Base-by-base conservation (phyloP, 2,113 vertebrate species). In the Hymenochirus boettgeri region DNA sequence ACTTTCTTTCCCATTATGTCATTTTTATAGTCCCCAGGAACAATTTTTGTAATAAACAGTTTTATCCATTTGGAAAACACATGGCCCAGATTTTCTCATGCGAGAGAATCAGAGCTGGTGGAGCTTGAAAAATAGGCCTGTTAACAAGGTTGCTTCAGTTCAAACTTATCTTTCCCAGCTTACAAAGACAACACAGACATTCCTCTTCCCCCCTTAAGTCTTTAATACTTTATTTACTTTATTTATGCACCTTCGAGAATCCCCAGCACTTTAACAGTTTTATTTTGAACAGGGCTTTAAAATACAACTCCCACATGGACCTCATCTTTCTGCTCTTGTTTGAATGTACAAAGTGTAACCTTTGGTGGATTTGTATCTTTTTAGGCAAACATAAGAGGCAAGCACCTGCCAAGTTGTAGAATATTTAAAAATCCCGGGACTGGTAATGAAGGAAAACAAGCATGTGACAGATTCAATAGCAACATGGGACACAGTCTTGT, bases 51-150 rank as follows among this genome's bases (percentile, higher is more conserved):
- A 73, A 77, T 58, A 58, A 48, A 83, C 64, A 81, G 65, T 74
- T 87, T 82, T 85, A 61, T 82, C 77, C 52, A 73, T 71, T 62
- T 77, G 80, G 0, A 5, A 70, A 82, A 65, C 61, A 74, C 65
- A 66, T 1, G 19, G 67, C 66, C 46, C 60, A 52, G 17, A 5
- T 71, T 72, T 80, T 77, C 78, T 81, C 72, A 76, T 82, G 73
- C 71, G 75, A 84, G 31, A 58, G 46, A 39, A 52, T 24, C 22
- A 9, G 23, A 42, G 55, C 48, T 58, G 64, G 46, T 66, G 55
- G 39, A 59, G 64, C 46, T 23, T 66, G 64, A 66, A 66, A 66
- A 50, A 52, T 15, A 21, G 46, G 45, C 35, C 48, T 66, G 47
- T 52, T n/a, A 58, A 39, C 45, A 42, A 25, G 55, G 55, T 52